A percentile compares a stretch with the other conserved stretches of the same genome.
phyloP scores from a whole-genome alignment of 2,888 invertebrate species.

The Trichopoda pennipes region DNA sequence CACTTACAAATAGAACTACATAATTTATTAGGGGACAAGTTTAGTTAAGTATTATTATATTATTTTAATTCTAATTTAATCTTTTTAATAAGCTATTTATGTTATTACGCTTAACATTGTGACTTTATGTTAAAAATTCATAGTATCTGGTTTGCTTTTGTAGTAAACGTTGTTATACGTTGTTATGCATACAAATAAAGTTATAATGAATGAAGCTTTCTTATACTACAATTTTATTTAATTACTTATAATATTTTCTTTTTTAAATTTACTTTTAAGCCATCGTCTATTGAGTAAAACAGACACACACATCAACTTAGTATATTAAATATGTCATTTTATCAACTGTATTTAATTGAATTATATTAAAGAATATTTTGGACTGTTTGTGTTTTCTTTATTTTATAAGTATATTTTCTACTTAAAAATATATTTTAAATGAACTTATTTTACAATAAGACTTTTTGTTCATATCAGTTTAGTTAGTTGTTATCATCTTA shows the following conservation, averaged over 20 bases:
- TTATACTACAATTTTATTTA: slow-evolving; percentile 65
- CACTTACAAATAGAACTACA: slow-evolving; percentile 53
- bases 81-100: slow-evolving; percentile 69
- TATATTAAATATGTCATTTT: slow-evolving; percentile 33
- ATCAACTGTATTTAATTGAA: slow-evolving; percentile 4
- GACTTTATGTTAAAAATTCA: slow-evolving; percentile 1
- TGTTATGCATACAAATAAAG: slow-evolving; percentile 16
- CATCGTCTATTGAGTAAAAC: slow-evolving; percentile 66
- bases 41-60: slow-evolving; percentile 34
- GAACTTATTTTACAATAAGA: slow-evolving; percentile 52
- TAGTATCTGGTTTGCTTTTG: slow-evolving; percentile 6
- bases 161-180: background rate
- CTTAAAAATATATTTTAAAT: slow-evolving; percentile 47
- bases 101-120: slow-evolving; percentile 59
- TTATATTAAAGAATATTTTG: slow-evolving; percentile 36
- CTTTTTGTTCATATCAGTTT: slow-evolving; percentile 32
- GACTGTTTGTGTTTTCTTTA: slow-evolving; percentile 34
- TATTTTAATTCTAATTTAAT: slow-evolving; percentile 61
- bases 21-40: slow-evolving; percentile 39
- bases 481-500: slow-evolving; percentile 71
- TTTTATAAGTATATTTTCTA: slow-evolving; percentile 49
- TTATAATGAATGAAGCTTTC: slow-evolving; percentile 69
- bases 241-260: slow-evolving; percentile 5
- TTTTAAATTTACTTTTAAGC: slow-evolving; percentile 64
- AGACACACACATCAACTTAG: slow-evolving; percentile 69